These are phyloP conservation scores for Melanotaenia pygmaea DNA, from an alignment of 2,797 vertebrate genomes.

Conservation along the genomic window DNA sequence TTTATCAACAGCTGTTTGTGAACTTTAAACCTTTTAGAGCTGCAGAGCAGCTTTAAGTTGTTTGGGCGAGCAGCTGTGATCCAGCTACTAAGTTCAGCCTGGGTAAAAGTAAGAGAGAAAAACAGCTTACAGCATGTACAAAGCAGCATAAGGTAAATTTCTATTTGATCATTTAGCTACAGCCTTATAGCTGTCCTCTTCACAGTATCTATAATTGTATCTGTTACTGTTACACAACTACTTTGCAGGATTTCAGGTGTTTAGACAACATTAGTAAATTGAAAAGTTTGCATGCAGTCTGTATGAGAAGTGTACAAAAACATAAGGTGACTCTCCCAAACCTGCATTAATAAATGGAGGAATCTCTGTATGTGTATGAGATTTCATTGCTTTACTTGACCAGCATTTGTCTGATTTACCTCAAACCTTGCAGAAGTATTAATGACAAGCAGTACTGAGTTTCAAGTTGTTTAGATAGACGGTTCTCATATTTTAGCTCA, in stretches of 20 bases:
- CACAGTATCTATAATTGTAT: not conserved
- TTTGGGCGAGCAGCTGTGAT: not conserved
- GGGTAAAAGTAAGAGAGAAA: not conserved
- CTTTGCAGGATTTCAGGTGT: not conserved
- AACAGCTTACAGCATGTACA: not conserved
- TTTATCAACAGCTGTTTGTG: not conserved
- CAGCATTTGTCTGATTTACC: not conserved
- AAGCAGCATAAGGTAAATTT: not conserved
- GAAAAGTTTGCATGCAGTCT: not conserved
- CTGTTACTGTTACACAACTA: not conserved
- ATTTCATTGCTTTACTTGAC: not conserved
- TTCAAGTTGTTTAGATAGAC: not conserved
- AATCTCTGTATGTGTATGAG: not conserved
- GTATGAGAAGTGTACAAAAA: not conserved
- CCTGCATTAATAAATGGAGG: not conserved
- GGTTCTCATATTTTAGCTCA: not conserved
- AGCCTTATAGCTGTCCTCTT: not conserved
- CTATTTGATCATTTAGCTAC: not conserved
- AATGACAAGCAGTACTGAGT: not conserved
- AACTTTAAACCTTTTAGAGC: not conserved
- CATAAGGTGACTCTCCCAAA: not conserved
- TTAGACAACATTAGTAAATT: not conserved
- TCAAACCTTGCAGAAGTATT: not conserved
- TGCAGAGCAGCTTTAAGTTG: not conserved
- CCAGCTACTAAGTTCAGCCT: not conserved